A percentile compares a stretch with the other conserved stretches of the same genome.
These are phyloP conservation scores for Leptopterna dolabrata DNA, from an alignment of 2,888 invertebrate species.

Conservation along the genomic window DNA sequence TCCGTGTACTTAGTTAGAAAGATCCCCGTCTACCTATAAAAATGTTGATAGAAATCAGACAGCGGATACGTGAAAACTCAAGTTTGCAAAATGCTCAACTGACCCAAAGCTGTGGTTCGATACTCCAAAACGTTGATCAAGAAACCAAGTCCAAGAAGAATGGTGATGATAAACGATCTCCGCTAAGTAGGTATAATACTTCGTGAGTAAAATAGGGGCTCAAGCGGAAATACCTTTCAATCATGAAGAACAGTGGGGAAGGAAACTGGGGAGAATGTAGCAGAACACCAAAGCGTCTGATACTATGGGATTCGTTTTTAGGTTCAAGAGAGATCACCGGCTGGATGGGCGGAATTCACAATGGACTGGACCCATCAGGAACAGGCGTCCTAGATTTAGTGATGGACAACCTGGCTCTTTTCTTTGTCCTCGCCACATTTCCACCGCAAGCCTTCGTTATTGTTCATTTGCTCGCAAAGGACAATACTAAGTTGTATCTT, in stretches of 20 bases:
- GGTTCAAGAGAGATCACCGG: slow-evolving; percentile 35
- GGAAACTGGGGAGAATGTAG: background rate
- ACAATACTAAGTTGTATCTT: background rate
- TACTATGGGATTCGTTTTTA: slow-evolving; percentile 23
- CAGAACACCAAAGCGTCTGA: slow-evolving; percentile 9
- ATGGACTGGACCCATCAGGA: slow-evolving; percentile 46
- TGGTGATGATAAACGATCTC: no score
- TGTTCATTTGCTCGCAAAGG: background rate
- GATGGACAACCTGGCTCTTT: slow-evolving; percentile 44
- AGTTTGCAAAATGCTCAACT: no score
- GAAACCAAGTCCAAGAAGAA: no score
- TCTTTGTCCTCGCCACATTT: slow-evolving; percentile 4
- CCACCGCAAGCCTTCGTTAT: background rate
- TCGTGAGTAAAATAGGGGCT: no score
- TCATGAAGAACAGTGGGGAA: background rate
- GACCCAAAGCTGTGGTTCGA: no score
- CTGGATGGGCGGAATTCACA: slow-evolving; percentile 47
- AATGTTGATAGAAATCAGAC: no score
- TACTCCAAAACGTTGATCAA: no score
- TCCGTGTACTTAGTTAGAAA: no score
- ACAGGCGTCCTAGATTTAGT: slow-evolving; percentile 51
- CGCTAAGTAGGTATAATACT: no score
- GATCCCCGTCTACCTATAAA: no score
- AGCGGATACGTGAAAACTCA: no score
- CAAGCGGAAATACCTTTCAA: background rate